Evolutionary conservation across 1,140 invertebrate genomes (phyloP), one percentile per base, ranked within the genome.

Genomic region (Oreohelix idahoensis): DNA sequence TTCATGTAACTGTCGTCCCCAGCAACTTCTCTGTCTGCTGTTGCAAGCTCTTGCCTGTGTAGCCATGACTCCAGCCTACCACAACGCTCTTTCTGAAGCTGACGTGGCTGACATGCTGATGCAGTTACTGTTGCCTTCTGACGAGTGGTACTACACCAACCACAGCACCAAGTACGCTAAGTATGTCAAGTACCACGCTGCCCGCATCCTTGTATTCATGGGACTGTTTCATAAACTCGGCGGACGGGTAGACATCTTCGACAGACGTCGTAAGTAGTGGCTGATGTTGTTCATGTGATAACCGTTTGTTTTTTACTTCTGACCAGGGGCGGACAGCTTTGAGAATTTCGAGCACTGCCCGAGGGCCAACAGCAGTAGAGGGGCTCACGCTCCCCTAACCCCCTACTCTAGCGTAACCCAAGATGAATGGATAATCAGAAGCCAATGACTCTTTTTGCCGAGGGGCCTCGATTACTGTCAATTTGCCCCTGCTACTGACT

Each of bases 91-190:
- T 20, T 90, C 93, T 2, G 95, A 95, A 36, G 93, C 94, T 23
- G 95, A 95, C 83, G 93, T 96, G 45, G 94, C 95, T 4, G 95
- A 95, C 88, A 94, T 94, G 83, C 89, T 96, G 23, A 95, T 95
- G 84, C 95, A 96, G 89, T 92, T 96, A 32, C 92, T 96, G 49
- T 90, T 96, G 70, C 95, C 95, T 11, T 95, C 95, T 0, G 95
- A 96, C 89, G 95, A 96, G 88, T 95, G 95, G 94, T 96, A 95
- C 91, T 96, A 96, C 92, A 96, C 95, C 58, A 95, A 95, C 89
- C 95, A 96, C 89, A 95, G 94, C 84, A 96, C 95, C 51, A 94
- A 95, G 86, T 95, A 95, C 89, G 95, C 95, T 32, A 93, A 94
- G 75, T 96, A 94, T 89, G 95, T 96, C 42, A 96, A 96, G 89